These are phyloP conservation scores for Sylvicola cinctus DNA, from an alignment of 2,888 invertebrate species.

Conservation along the genomic window DNA sequence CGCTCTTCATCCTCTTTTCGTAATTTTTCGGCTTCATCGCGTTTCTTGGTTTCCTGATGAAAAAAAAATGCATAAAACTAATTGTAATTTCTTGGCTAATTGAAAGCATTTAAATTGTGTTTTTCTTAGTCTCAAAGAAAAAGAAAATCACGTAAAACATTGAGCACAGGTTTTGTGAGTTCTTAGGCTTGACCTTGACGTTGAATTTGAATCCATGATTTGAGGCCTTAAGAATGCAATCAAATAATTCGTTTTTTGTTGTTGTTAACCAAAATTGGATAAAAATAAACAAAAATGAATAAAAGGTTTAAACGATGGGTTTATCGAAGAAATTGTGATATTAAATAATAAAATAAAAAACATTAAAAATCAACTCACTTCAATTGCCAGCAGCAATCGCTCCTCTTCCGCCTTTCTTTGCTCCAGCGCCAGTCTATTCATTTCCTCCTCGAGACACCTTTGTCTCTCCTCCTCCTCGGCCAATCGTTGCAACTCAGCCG, in stretches of 20 bases:
- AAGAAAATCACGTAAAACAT: neutral
- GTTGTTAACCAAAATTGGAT: constrained; percentile 1
- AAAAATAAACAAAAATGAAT: neutral
- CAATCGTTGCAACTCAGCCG: constrained; percentile 48
- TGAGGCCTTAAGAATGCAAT: no score
- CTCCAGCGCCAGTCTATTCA: constrained; percentile 52
- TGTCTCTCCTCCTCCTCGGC: constrained; percentile 69
- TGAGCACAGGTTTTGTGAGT: no score
- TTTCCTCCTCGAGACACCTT: constrained; percentile 59
- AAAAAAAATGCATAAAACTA: constrained; percentile 6
- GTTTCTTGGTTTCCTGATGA: constrained; percentile 44
- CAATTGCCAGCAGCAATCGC: constrained; percentile 62
- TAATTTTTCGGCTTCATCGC: constrained; percentile 57
- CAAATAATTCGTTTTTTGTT: no score
- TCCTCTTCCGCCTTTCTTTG: constrained; percentile 70
- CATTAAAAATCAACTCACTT: constrained; percentile 25
- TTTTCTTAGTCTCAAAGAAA: constrained; percentile 5
- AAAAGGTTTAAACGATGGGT: no score
- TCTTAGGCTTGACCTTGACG: no score
- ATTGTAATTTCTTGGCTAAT: no score
- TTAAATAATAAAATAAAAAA: neutral
- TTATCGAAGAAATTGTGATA: no score
- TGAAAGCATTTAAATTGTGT: no score
- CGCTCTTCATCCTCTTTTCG: constrained; percentile 42
- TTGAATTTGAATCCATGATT: no score